These are phyloP conservation scores for Colostygia pectinataria DNA, from an alignment of 2,888 invertebrate species.

Conservation along the genomic window DNA sequence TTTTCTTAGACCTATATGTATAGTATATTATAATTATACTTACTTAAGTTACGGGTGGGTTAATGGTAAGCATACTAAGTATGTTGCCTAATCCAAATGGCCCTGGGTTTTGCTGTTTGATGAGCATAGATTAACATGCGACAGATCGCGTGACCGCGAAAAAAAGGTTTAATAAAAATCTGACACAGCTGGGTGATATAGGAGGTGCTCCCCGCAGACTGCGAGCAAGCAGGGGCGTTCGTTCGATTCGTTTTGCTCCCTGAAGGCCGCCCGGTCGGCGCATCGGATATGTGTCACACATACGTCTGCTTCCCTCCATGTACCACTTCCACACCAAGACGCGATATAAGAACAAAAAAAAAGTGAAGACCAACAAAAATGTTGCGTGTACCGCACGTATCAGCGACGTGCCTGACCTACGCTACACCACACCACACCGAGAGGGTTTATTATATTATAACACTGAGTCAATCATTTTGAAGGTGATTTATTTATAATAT, in stretches of 20 bases:
- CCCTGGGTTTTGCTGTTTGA: no score
- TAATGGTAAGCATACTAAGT: no score
- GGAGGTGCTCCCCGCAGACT: conserved; percentile 41
- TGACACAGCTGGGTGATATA: conserved; percentile 43
- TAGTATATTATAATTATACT: no score
- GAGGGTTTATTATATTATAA: conserved; percentile 8
- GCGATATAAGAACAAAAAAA: conserved; percentile 30
- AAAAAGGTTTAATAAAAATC: conserved; percentile 1
- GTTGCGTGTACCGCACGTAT: conserved; percentile 22
- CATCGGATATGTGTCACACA: conserved; percentile 75
- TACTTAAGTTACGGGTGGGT: no score
- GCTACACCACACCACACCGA: conserved; percentile 12
- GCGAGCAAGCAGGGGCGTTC: conserved; percentile 36
- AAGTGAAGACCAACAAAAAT: conserved; percentile 32
- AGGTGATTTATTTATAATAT: conserved; percentile 28
- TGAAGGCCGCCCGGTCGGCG: conserved; percentile 74
- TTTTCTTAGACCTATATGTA: no score
- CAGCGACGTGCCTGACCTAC: conserved; percentile 26
- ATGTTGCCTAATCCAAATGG: no score
- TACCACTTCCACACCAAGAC: conserved; percentile 48
- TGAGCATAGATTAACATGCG: no score
- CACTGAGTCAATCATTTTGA: conserved; percentile 26
- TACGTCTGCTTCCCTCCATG: conserved; percentile 49
- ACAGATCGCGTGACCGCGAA: no score
- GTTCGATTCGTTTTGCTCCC: conserved; percentile 63